phyloP scores from a whole-genome alignment of 2,797 vertebrate species.

The Parauchenoglanis punctatus region DNA sequence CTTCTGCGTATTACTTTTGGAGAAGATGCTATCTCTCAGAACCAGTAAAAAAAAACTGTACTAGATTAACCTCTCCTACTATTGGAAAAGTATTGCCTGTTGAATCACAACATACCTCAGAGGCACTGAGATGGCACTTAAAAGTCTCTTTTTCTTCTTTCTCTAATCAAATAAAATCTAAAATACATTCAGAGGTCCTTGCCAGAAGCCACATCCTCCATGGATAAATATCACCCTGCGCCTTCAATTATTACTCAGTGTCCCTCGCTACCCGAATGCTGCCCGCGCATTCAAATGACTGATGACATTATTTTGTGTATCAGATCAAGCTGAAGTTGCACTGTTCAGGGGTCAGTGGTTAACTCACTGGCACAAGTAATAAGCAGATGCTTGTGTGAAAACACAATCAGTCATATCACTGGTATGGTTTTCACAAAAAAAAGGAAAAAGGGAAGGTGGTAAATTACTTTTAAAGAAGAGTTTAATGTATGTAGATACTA shows the following conservation, averaged over 20 bases:
- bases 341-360: conserved; percentile 14
- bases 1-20: conserved; percentile 3
- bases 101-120: conserved; percentile 4
- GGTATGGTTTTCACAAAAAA: not conserved
- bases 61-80: conserved; percentile 22
- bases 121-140: conserved; percentile 1
- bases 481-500: not conserved
- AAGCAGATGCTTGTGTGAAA: conserved; percentile 5
- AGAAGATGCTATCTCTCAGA: conserved; percentile 34
- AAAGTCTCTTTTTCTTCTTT: not conserved
- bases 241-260: conserved; percentile 23
- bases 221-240: not conserved
- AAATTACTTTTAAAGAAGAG: not conserved
- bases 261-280: conserved; percentile 1
- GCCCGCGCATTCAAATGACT: conserved; percentile 4
- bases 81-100: conserved; percentile 22
- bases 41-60: not conserved
- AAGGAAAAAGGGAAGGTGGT: not conserved
- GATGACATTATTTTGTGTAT: conserved; percentile 20
- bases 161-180: conserved; percentile 32
- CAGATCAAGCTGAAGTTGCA: conserved; percentile 19
- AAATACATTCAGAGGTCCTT: conserved; percentile 19
- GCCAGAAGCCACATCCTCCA: not conserved
- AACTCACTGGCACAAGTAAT: conserved; percentile 2
- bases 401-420: conserved; percentile 4